Conservation (phyloP, 2,797 vertebrate genomes). For the Pipistrellus nathusii region DNA sequence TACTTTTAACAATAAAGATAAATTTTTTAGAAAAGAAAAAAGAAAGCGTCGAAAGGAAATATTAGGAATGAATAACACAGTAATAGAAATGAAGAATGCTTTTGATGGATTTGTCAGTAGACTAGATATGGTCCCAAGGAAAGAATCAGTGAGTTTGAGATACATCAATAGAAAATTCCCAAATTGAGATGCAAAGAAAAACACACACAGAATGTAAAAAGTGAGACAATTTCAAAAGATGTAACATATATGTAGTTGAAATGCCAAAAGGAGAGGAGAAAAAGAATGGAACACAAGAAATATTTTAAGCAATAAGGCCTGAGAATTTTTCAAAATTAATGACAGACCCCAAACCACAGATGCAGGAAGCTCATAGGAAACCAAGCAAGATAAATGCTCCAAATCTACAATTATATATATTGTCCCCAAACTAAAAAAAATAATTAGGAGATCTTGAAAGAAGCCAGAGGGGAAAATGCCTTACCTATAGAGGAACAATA, state of each 20-base stretch:
- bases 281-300: not conserved
- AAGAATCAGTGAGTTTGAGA: not conserved
- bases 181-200: not conserved
- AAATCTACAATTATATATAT: not conserved
- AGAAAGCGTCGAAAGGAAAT: not conserved
- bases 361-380: not conserved
- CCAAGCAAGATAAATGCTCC: not conserved
- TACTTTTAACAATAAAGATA: too few relatives aligned
- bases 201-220: not conserved
- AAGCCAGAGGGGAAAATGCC: not conserved
- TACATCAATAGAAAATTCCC: not conserved
- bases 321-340: not conserved
- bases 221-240: not conserved
- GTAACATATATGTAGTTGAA: not conserved
- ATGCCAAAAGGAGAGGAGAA: not conserved
- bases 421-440: not conserved
- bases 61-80: not conserved
- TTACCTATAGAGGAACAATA: not conserved
- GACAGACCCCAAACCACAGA: not conserved
- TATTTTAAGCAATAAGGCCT: not conserved
- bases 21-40: too few relatives aligned
- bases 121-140: not conserved
- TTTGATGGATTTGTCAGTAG: not conserved
- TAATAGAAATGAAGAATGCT: not conserved
- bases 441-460: not conserved